Evolutionary conservation across 2,797 vertebrate species (phyloP).

Genomic region (Poeciliopsis gracilis): DNA sequence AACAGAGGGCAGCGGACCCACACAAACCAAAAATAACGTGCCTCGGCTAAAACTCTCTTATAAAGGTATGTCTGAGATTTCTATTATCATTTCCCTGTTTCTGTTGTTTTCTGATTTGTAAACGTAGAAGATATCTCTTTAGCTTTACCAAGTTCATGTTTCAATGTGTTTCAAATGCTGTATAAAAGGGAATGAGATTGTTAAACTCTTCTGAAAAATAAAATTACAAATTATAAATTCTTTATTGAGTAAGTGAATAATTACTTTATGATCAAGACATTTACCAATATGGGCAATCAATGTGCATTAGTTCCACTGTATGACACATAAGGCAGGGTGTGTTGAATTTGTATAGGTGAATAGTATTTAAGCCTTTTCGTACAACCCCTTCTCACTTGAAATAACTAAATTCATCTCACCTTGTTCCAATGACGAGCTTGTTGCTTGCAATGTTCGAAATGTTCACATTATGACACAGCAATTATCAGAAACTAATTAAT

Average conservation of each 20-base stretch:
- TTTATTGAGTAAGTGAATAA: not conserved
- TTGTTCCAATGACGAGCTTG: constrained; percentile 15
- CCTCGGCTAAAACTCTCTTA: constrained; percentile 93
- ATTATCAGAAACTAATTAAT: constrained; percentile 17
- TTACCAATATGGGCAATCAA: not conserved
- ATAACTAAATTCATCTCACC: not conserved
- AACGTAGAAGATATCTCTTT: not conserved
- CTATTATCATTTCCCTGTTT: not conserved
- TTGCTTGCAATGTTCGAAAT: constrained; percentile 5
- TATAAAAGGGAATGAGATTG: not conserved
- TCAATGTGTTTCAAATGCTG: not conserved
- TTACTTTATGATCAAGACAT: not conserved
- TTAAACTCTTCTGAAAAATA: not conserved
- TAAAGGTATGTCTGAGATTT: constrained; percentile 86
- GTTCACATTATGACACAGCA: not conserved
- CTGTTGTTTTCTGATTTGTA: not conserved
- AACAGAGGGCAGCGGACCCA: constrained; percentile 75
- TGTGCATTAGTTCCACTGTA: not conserved
- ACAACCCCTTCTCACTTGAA: not conserved
- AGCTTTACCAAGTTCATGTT: not conserved
- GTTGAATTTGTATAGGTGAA: not conserved
- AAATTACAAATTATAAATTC: not conserved
- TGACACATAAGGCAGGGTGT: not conserved
- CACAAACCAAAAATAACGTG: constrained; percentile 88
- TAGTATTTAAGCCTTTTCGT: not conserved